Evolutionary conservation across 2,797 vertebrate genomes (phyloP), one percentile per base, ranked within the genome.

Genomic region (Oreochromis grahami): DNA sequence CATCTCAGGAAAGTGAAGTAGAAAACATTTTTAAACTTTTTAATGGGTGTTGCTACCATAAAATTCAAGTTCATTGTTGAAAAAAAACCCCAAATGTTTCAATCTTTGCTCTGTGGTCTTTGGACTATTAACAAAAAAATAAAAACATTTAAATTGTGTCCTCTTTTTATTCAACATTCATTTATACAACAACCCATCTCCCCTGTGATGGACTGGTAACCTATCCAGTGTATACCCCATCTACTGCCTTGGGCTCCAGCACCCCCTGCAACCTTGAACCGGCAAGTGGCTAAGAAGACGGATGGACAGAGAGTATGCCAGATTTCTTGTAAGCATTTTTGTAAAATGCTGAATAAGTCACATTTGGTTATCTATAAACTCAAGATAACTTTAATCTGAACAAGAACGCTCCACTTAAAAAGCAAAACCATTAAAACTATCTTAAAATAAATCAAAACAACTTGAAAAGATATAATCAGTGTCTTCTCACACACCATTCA

Each of bases 361-460:
- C 43, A 55, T 78, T n/a, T 68, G 14, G 50, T 81, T 14, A 68
- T 77, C 29, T 8, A 32, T 53, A 45, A 74, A 85, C 81, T 4
- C 60, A 83, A 24, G 52, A 45, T 38, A 12, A 13, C 77, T 58
- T 32, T 5, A 77, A 76, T 80, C 53, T 60, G 84, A 89, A 79
- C 52, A 83, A 81, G 6, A 77, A 51, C 3, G 17, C 2, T 29
- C 45, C 78, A 65, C 68, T 87, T 81, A 76, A 51, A 79, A 60
- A 34, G n/a, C 21, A 45, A 76, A 32, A 15, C n/a, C 65, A 85
- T 86, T 45, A 55, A 70, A 86, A 85, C n/a, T 2, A 29, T 26
- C 43, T 82, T 68, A 60, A 82, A 86, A 79, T 21, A 21, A n/a
- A 74, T 80, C 19, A 56, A 72, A 83, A 70, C 43, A 76, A 19